Evolutionary conservation across 2,797 vertebrate genomes (phyloP).

Genomic region (Lacerta viridis): DNA sequence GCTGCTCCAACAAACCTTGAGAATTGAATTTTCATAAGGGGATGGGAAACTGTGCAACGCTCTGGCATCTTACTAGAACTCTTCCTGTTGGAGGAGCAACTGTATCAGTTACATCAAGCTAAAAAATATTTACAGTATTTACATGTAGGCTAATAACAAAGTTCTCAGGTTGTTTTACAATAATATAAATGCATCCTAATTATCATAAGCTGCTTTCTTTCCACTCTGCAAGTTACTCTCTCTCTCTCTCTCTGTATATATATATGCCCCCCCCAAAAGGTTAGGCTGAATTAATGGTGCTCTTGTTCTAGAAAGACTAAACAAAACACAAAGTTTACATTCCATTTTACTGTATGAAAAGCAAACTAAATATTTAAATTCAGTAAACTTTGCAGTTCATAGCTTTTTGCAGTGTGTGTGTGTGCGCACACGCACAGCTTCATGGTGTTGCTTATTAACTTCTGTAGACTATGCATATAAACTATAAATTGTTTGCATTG

Average conservation of each 20-base stretch:
- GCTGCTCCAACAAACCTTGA: not conserved
- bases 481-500: not conserved
- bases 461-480: not conserved
- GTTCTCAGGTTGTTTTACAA: no score
- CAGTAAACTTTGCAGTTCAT: not conserved
- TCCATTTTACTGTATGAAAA: not conserved
- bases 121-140: not conserved
- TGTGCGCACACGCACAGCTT: not conserved
- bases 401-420: not conserved
- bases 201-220: not conserved
- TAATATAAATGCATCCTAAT: not conserved
- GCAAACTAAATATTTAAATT: not conserved
- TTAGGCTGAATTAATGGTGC: not conserved
- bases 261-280: no score
- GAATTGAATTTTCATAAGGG: not conserved
- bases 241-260: no score
- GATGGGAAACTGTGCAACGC: no score
- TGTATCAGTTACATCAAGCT: not conserved
- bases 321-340: not conserved
- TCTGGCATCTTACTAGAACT: no score
- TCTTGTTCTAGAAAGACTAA: not conserved
- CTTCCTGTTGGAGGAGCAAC: not conserved
- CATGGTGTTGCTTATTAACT: not conserved
- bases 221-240: not conserved
- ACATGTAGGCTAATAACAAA: not conserved